These are phyloP conservation scores for Dendrolimus pini DNA, from an alignment of 2,888 invertebrate genomes.

Conservation along the genomic window DNA sequence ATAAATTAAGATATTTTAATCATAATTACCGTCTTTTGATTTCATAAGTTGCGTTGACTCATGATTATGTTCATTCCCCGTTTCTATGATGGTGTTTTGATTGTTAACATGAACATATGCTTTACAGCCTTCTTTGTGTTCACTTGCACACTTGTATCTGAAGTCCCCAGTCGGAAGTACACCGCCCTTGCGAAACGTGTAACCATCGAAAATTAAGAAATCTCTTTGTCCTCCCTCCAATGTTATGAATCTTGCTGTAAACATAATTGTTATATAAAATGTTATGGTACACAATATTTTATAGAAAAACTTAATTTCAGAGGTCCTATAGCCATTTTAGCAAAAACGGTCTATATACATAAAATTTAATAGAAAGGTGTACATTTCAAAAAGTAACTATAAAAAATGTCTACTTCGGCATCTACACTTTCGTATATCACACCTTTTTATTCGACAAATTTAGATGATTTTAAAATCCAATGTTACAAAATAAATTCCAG, in stretches of 20 bases:
- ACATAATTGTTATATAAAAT: background rate
- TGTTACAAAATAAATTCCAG: no score
- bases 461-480: no score
- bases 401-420: no score
- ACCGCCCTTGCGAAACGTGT: constrained; percentile 25
- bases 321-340: no score
- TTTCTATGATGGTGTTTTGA: constrained; percentile 14
- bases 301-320: no score
- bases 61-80: constrained; percentile 22
- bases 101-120: constrained; percentile 20
- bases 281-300: no score
- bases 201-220: constrained; percentile 21
- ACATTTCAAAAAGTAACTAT: no score
- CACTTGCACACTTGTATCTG: constrained; percentile 20
- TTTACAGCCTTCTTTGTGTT: constrained; percentile 20
- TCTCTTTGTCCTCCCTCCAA: constrained; percentile 13
- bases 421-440: no score
- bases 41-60: constrained; percentile 15
- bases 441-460: no score
- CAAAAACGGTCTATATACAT: no score
- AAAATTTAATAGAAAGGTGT: no score
- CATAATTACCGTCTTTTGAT: constrained; percentile 12
- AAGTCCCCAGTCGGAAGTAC: constrained; percentile 11
- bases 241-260: constrained; percentile 24
- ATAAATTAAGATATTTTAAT: background rate